Percentiles rank a stretch among this genome's conserved stretches.
Evolutionary conservation across 53 echinoderm and acorn worm genomes (phyloP).

Genomic region (Echinarachnius parma): DNA sequence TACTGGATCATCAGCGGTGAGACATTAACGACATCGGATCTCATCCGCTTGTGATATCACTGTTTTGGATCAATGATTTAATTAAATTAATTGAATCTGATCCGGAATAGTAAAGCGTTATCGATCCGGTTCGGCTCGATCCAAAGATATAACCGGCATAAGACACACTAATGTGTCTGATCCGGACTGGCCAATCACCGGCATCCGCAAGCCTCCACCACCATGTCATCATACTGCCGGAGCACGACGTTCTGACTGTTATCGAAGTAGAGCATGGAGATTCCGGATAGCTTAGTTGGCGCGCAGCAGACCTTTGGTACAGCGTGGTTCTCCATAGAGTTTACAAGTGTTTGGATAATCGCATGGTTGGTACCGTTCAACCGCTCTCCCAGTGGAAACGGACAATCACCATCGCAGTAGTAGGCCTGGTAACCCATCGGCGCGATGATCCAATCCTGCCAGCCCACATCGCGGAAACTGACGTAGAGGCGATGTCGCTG

Average conservation of each 20-base stretch:
- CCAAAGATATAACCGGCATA: no score
- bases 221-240: slow-evolving; percentile 97
- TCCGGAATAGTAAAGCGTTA: no score
- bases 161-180: no score
- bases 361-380: slow-evolving; percentile 97
- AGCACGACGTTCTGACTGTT: slow-evolving; percentile 93
- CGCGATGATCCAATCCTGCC: slow-evolving; percentile 98
- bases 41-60: no score
- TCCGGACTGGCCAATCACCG: slow-evolving; percentile 54
- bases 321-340: slow-evolving; percentile 54
- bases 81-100: no score
- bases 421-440: slow-evolving; percentile 98
- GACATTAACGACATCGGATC: no score
- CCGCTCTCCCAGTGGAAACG: slow-evolving; percentile 80
- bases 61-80: no score
- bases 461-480: slow-evolving; percentile 93
- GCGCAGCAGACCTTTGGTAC: slow-evolving; percentile 94
- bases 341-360: slow-evolving; percentile 93
- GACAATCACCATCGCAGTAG: slow-evolving; percentile 91
- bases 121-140: no score
- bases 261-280: slow-evolving; percentile 96
- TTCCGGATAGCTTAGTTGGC: slow-evolving; percentile 85
- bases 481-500: slow-evolving; percentile 81
- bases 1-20: no score
- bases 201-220: slow-evolving; percentile 93